Percentiles rank a stretch among this genome's conserved stretches.
Evolutionary conservation across 1,140 invertebrate genomes (phyloP).

Genomic region (Eubasilissa regina): DNA sequence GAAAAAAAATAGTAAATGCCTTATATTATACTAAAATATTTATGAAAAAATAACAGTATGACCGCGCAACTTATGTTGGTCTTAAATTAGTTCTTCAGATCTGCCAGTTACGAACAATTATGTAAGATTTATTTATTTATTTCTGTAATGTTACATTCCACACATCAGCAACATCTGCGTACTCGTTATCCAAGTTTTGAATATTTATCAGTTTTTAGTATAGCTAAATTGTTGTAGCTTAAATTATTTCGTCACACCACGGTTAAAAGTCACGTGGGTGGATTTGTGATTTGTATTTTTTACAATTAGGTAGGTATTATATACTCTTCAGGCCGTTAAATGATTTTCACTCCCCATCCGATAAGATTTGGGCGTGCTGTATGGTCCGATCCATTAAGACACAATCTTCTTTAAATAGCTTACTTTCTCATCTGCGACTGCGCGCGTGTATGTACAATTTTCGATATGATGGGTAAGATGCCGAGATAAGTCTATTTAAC

Average conservation of each 20-base stretch:
- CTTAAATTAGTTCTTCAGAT: no score
- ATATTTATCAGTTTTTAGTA: no score
- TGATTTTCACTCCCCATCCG: constrained; percentile 47
- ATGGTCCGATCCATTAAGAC: neutral
- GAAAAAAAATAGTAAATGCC: no score
- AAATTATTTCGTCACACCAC: neutral
- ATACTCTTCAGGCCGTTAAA: constrained; percentile 41
- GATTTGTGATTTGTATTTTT: constrained; percentile 8
- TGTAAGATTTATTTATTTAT: no score
- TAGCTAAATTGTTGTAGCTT: no score
- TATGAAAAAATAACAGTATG: no score
- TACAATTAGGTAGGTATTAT: constrained; percentile 19
- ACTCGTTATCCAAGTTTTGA: no score
- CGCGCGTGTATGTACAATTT: neutral
- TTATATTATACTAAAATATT: no score
- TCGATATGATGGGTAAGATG: constrained; percentile 1
- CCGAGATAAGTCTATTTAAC: neutral
- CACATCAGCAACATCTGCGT: no score
- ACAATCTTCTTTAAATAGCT: neutral
- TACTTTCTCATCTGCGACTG: neutral
- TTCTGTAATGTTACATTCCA: no score
- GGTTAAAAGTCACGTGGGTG: constrained; percentile 51
- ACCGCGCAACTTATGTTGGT: no score
- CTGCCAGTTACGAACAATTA: no score
- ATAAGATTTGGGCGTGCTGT: constrained; percentile 56